A percentile compares a stretch with the other conserved stretches of the same genome.
phyloP scores from a whole-genome alignment of 2,797 vertebrate genomes.

The Enteromius treurensis region DNA sequence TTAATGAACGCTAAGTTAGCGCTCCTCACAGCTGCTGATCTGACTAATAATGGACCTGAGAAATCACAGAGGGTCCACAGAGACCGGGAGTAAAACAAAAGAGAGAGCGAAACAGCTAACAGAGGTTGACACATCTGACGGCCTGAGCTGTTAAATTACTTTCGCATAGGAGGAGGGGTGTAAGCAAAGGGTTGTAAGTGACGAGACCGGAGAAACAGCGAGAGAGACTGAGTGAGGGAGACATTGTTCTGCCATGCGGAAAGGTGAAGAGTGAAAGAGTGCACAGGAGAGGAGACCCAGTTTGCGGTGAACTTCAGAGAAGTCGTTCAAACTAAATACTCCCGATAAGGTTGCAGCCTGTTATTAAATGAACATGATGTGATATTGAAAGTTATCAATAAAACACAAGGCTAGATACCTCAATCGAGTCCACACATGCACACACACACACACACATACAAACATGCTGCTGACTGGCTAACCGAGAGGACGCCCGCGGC shows the following conservation, averaged over 20 bases:
- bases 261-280: constrained; percentile 77
- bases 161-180: constrained; percentile 65
- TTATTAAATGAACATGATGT: constrained; percentile 9
- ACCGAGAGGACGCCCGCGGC: constrained; percentile 65
- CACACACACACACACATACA: constrained; percentile 33
- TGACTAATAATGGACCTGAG: constrained; percentile 47
- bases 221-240: constrained; percentile 66
- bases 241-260: constrained; percentile 77
- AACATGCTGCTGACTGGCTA: constrained; percentile 51
- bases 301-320: constrained; percentile 50
- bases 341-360: background rate
- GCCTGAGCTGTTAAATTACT: constrained; percentile 72
- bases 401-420: constrained; percentile 9
- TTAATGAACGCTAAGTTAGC: constrained; percentile 34
- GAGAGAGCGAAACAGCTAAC: constrained; percentile 65
- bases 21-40: constrained; percentile 27
- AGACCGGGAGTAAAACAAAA: constrained; percentile 52
- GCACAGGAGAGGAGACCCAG: constrained; percentile 56
- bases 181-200: constrained; percentile 60
- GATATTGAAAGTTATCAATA: constrained; percentile 23
- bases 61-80: constrained; percentile 64
- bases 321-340: background rate
- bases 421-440: constrained; percentile 14
- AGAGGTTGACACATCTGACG: constrained; percentile 74
- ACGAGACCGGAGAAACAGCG: constrained; percentile 39